Evolutionary conservation across 2,888 invertebrate genomes (phyloP), one percentile per base, ranked within the genome.

Genomic region (Trilocha varians): DNA sequence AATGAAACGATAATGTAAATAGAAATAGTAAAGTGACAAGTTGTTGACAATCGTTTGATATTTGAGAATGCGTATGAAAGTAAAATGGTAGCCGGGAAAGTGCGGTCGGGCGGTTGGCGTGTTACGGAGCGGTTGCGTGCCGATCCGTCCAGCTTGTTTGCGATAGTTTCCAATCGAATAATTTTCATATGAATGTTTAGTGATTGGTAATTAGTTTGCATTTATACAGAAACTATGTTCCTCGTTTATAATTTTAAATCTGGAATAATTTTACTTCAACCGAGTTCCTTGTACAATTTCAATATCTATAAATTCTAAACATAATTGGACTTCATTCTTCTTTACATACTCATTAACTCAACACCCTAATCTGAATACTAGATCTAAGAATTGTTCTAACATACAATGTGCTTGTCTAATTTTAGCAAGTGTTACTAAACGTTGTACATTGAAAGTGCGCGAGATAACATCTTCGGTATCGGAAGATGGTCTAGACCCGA

Each of bases 81-180:
- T 85, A 84, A 85, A 83, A 83, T 74, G 73, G 53, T 58, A 52
- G 55, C 65, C 75, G 78, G 80, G 83, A 83, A 84, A 84, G 82
- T 79, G 66, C 59, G 62, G 52, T 51, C 50, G 50, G 51, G 54
- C 56, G 47, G 62, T 50, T 72, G 62, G 72, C 71, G 67, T 76
- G 71, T 56, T 59, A 59, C 52, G 55, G 52, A 57, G 52, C 53
- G 56, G 52, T 78, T 53, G 78, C 79, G 77, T 78, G 79, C 55
- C 48, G 44, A 53, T 44, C 61, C 49, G 53, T 54, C 61, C 70
- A 60, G 60, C 68, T 67, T 65, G 63, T 52, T 59, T 50, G 49
- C 53, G 54, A 49, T 54, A 75, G 69, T 80, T 80, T 76, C 82
- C 79, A 80, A 77, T 73, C 62, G 60, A 65, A 70, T 65, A 64